A percentile compares a stretch with the other conserved stretches of the same genome.
Evolutionary conservation across 1,140 invertebrate genomes (phyloP).

Genomic region (Caerostris darwini): DNA sequence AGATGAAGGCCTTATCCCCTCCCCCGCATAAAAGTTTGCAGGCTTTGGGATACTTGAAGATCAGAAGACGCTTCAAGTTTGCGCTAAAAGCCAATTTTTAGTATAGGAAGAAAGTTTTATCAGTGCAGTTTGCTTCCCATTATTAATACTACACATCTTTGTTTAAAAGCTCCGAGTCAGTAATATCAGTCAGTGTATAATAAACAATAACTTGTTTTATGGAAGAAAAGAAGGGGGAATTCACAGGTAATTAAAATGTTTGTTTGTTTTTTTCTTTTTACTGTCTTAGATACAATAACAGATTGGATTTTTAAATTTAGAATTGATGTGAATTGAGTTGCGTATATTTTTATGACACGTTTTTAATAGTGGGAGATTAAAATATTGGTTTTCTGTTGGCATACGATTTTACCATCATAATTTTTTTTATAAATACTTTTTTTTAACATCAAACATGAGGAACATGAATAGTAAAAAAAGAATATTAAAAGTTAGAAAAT

Average conservation of each 20-base stretch:
- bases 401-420: too few species aligned
- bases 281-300: too few species aligned
- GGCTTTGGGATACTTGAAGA: not conserved
- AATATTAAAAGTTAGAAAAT: too few species aligned
- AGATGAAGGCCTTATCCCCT: not conserved
- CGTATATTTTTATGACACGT: too few species aligned
- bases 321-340: too few species aligned
- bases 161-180: not conserved
- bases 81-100: slow-evolving; percentile 4
- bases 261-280: too few species aligned
- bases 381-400: too few species aligned
- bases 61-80: not conserved
- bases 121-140: not conserved
- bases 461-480: too few species aligned
- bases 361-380: too few species aligned
- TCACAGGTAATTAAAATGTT: not conserved
- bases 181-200: not conserved
- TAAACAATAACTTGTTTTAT: not conserved
- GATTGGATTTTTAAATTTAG: too few species aligned
- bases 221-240: not conserved
- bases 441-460: too few species aligned
- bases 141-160: not conserved
- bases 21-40: slow-evolving; percentile 20
- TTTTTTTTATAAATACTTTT: too few species aligned
- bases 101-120: not conserved